Conservation (phyloP, 2,113 vertebrate species). For the Xyliphius kryptos region DNA sequence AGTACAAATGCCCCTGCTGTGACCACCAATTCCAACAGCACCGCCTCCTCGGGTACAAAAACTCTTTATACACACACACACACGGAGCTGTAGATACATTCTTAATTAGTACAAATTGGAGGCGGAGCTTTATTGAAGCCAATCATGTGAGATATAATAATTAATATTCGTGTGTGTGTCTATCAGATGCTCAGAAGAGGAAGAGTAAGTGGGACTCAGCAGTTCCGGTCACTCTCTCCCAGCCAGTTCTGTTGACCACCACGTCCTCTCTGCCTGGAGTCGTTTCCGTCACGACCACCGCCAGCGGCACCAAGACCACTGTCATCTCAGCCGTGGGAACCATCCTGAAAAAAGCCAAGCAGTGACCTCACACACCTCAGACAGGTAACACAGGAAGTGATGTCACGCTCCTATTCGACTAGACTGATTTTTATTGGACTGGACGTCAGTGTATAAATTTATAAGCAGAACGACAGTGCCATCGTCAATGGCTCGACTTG, state of each 20-base stretch:
- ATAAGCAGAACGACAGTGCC: no score
- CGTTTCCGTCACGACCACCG: conserved; percentile 93
- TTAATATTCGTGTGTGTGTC: no score
- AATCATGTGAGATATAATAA: no score
- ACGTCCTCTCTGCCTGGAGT: conserved; percentile 84
- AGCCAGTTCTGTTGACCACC: conserved; percentile 90
- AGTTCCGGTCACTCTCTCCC: conserved; percentile 86
- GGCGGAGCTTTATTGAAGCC: no score
- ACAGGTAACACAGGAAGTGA: no score
- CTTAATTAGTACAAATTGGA: no score
- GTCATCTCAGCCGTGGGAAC: conserved; percentile 97
- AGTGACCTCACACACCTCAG: conserved; percentile 61
- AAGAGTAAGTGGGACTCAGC: conserved; percentile 99
- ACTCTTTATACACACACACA: background rate
- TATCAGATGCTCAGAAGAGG: conserved; percentile 96
- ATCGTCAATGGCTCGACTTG: no score
- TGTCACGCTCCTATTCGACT: no score
- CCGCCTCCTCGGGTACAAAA: conserved; percentile 77
- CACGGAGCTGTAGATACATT: no score
- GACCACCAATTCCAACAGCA: conserved; percentile 75
- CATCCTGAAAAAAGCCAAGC: conserved; percentile 95
- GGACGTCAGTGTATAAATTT: no score
- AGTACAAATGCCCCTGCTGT: conserved; percentile 75
- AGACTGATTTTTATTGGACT: no score
- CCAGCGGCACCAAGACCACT: conserved; percentile 94